Percentiles rank a stretch among this genome's conserved stretches.
Conservation (phyloP, 23 tunicate species). For the Corella eumyota region DNA sequence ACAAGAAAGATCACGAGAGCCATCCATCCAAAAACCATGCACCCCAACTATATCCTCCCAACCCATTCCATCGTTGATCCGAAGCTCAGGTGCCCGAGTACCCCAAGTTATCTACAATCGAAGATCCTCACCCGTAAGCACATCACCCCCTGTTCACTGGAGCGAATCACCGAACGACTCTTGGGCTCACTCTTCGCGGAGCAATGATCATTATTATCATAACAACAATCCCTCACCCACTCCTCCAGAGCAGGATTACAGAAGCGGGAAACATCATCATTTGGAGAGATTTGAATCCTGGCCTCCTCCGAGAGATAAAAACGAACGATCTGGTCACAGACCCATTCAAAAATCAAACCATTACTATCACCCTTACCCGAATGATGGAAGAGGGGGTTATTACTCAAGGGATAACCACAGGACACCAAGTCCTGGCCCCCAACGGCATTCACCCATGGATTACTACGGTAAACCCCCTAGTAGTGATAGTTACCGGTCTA, state of each 20-base stretch:
- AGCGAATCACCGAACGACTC: constrained; percentile 11
- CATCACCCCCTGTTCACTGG: constrained; percentile 6
- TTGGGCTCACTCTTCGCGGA: constrained; percentile 9
- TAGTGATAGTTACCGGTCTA: background rate
- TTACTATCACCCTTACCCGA: constrained; percentile 19
- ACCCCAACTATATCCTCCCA: constrained; percentile 49
- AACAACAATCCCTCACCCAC: constrained; percentile 10
- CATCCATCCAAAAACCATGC: constrained; percentile 1
- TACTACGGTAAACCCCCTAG: constrained; percentile 13
- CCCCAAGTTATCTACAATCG: constrained; percentile 48
- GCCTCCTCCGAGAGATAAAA: constrained; percentile 5
- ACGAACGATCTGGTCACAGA: background rate
- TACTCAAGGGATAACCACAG: constrained; percentile 16
- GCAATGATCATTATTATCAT: constrained; percentile 22
- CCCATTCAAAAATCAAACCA: constrained; percentile 1
- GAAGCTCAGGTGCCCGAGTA: constrained; percentile 28
- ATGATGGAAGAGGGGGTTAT: constrained; percentile 9
- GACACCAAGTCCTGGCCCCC: constrained; percentile 46
- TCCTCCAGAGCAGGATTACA: background rate
- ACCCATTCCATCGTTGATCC: constrained; percentile 48
- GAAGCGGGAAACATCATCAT: constrained; percentile 1
- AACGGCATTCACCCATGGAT: constrained; percentile 22
- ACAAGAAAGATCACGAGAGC: background rate
- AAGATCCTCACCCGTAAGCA: constrained; percentile 15
- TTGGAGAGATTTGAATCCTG: constrained; percentile 3